Base-by-base conservation (phyloP, 1,140 invertebrate species). In the Zaprionus inermis region DNA sequence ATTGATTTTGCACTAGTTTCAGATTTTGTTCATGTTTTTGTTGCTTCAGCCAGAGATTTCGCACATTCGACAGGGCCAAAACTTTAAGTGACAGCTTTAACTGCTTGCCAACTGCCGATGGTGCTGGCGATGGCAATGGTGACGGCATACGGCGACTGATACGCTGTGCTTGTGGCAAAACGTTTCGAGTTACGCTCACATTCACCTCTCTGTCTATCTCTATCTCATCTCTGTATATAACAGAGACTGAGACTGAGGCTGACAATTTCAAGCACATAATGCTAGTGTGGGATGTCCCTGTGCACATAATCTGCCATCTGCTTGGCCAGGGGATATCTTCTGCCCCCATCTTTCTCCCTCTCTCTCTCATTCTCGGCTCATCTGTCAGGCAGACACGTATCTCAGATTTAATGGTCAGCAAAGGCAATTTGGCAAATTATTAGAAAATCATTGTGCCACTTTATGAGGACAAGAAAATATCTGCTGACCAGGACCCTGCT, bases 361-460 rank as follows among this genome's bases (percentile, higher is more conserved):
- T 3, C 51, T 10, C 24, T 12, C 24, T 6, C 7, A 4, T 22
- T 3, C 12, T 28, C 24, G 34, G 36, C 34, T 46, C 60, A 59
- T 71, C 64, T 64, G 67, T 66, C 61, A 72, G 32, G 56, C 36
- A 46, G 77, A 88, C 84, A 84, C 77, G 78, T 81, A 85, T 88
- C 84, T 84, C 85, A 90, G 73, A 86, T 83, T 88, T 88, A 90
- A 91, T 81, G 88, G 79, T 78, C 82, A 81, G 79, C 82, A 86
- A 86, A 90, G 83, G 88, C 86, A 90, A 90, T 90, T 90, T 90
- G 78, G 82, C 78, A 90, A 90, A 90, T 90, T 90, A 90, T 90
- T 90, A 90, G 88, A 91, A 90, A 90, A 90, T 90, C 88, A 90
- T 90, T 85, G 88, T 88, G 88, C 72, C 82, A 88, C 86, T 83